Conservation (phyloP, 1,140 invertebrate genomes). For the Metaphire vulgaris region DNA sequence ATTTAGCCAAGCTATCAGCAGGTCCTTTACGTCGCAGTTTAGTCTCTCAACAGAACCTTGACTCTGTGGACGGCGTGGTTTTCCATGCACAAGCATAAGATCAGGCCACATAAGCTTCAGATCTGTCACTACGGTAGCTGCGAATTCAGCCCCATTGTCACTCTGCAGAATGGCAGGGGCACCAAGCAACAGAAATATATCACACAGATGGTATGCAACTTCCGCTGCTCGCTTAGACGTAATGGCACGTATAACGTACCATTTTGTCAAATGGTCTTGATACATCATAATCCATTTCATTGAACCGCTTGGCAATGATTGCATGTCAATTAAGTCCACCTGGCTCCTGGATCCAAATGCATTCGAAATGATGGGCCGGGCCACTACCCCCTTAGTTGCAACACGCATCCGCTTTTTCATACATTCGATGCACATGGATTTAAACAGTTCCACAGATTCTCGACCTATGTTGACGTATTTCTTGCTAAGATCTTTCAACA, state of each 20-base stretch:
- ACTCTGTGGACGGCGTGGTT: slow-evolving; percentile 34
- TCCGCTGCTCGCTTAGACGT: slow-evolving; percentile 32
- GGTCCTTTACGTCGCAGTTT: slow-evolving; percentile 35
- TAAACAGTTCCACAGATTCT: too few relatives aligned
- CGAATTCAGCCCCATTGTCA: slow-evolving; percentile 48
- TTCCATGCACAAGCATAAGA: slow-evolving; percentile 34
- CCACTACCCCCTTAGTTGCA: too few relatives aligned
- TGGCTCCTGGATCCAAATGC: too few relatives aligned
- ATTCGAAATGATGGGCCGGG: too few relatives aligned
- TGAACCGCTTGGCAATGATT: too few relatives aligned
- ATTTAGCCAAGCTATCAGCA: slow-evolving; percentile 33
- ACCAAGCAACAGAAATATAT: slow-evolving; percentile 48
- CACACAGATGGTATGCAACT: slow-evolving; percentile 44
- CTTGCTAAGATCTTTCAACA: too few relatives aligned
- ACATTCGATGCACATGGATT: too few relatives aligned
- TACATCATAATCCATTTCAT: slow-evolving; percentile 52
- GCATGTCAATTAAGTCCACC: too few relatives aligned
- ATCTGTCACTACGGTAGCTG: too few relatives aligned
- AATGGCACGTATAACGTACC: slow-evolving; percentile 43
- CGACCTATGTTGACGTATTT: too few relatives aligned
- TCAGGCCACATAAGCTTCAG: slow-evolving; percentile 28
- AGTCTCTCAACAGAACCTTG: slow-evolving; percentile 34
- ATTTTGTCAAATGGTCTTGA: slow-evolving; percentile 54
- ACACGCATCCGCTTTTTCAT: too few relatives aligned
- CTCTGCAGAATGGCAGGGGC: slow-evolving; percentile 45